Evolutionary conservation across 2,113 vertebrate species (phyloP).

Genomic region (Noctilio leporinus): DNA sequence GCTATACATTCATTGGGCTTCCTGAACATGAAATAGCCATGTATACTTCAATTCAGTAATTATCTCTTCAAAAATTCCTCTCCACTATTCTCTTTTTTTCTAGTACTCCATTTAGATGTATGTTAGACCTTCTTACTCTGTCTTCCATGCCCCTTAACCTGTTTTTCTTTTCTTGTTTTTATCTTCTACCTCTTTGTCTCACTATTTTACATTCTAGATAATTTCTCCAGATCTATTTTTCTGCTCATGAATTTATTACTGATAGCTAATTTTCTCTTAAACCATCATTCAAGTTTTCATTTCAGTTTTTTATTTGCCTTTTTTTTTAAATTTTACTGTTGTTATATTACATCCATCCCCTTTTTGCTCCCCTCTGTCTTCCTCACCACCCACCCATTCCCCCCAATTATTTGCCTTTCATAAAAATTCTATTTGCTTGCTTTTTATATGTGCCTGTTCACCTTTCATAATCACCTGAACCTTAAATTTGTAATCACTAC

Average conservation of each 20-base stretch:
- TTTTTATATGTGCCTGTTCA: background rate
- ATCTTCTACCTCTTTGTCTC: background rate
- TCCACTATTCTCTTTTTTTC: background rate
- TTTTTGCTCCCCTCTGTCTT: no score
- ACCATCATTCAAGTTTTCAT: background rate
- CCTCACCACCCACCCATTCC: no score
- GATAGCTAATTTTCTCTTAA: background rate
- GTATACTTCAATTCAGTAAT: background rate
- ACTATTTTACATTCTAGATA: background rate
- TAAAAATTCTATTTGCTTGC: background rate
- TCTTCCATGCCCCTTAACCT: background rate
- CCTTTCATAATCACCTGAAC: background rate
- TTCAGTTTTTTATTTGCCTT: slow-evolving; percentile 3
- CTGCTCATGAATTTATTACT: background rate
- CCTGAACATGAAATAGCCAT: background rate
- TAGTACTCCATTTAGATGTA: background rate
- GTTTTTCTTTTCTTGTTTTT: background rate
- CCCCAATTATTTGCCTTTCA: background rate
- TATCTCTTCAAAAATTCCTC: background rate
- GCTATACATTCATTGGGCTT: background rate
- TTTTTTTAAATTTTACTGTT: no score
- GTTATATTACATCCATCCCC: no score
- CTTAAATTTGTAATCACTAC: background rate
- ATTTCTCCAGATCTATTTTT: background rate
- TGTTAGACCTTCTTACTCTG: background rate